Evolutionary conservation across 2,797 vertebrate genomes (phyloP).

Genomic region (Sebastes flavidus): DNA sequence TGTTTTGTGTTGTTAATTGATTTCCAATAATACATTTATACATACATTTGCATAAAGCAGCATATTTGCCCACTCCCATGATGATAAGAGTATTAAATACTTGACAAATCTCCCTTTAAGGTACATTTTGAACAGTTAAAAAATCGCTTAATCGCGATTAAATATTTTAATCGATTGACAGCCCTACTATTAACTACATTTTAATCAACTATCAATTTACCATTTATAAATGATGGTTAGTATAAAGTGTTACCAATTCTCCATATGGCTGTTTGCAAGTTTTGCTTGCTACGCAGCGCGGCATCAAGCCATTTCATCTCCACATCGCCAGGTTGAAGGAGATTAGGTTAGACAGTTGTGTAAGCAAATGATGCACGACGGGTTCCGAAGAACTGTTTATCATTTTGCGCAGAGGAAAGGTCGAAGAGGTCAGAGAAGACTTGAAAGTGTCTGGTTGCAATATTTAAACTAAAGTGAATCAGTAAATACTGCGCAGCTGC

Average conservation of each 20-base stretch:
- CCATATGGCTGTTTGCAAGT: neutral
- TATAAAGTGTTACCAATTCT: neutral
- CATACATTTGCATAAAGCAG: too few relatives aligned
- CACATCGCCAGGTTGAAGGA: neutral
- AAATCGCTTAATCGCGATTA: too few relatives aligned
- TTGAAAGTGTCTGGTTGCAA: neutral
- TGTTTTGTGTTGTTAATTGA: too few relatives aligned
- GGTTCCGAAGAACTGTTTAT: neutral
- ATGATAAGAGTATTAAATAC: too few relatives aligned
- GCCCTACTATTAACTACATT: too few relatives aligned
- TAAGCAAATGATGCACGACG: neutral
- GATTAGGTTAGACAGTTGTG: slow-evolving; percentile 6
- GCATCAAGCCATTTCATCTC: neutral
- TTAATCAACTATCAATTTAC: too few relatives aligned
- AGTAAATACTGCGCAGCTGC: neutral
- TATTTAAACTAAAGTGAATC: slow-evolving; percentile 2
- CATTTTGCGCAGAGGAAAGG: neutral
- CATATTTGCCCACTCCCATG: too few relatives aligned
- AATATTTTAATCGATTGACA: too few relatives aligned
- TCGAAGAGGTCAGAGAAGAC: neutral
- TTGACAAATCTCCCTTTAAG: too few relatives aligned
- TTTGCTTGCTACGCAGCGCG: neutral
- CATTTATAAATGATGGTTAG: too few relatives aligned
- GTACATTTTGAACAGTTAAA: too few relatives aligned
- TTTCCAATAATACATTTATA: too few relatives aligned